Base-by-base conservation (phyloP, 1,140 invertebrate species). In the Diploscapter pachys region DNA sequence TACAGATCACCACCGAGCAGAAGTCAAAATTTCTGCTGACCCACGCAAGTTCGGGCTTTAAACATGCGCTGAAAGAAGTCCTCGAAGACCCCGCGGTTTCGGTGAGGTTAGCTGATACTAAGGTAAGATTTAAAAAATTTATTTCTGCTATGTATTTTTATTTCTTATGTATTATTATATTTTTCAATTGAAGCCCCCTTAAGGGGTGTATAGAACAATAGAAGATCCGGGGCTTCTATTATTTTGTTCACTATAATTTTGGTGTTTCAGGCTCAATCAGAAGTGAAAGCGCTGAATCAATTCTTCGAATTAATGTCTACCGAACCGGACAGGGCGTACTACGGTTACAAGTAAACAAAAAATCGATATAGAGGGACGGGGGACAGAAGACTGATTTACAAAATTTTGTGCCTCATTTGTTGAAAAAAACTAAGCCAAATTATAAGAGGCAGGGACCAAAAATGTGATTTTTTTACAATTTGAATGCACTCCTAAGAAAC, bases 1-100 rank as follows among this genome's bases (percentile, higher is more conserved):
- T 68, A 9, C 51, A 68, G 66, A 68, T 68, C 6, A 87, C 97
- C 2, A 84, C 95, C 72, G 95, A 99, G 78, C 98, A 98, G 87
- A 97, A 93, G 87, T 89, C 91, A 62, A 98, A 98, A 88, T 99
- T 99, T 86, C 88, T 99, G 82, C 88, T 98, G 63, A 91, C 95
- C 0, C 97, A 99, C 88, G 90, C 96, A n/a, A 97, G 94, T 31
- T 95, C 93, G 65, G 97, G 96, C 61, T 99, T 98, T 85, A 99
- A 98, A 87, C 95, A 99, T 88, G 93, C 96, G 3, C 88, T 99
- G 5, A 95, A 93, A 92, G 95, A 95, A 94, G 92, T 98, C n/a
- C 88, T 99, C 31, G 90, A 93, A 85, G 94, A 98, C 88, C 91
- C 93, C 31, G 88, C 90, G 50, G 92, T 99, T 2, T 86, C 92